Evolutionary conservation across 2,113 vertebrate species (phyloP), one percentile per base, ranked within the genome.

Genomic region (Recurvirostra avosetta): DNA sequence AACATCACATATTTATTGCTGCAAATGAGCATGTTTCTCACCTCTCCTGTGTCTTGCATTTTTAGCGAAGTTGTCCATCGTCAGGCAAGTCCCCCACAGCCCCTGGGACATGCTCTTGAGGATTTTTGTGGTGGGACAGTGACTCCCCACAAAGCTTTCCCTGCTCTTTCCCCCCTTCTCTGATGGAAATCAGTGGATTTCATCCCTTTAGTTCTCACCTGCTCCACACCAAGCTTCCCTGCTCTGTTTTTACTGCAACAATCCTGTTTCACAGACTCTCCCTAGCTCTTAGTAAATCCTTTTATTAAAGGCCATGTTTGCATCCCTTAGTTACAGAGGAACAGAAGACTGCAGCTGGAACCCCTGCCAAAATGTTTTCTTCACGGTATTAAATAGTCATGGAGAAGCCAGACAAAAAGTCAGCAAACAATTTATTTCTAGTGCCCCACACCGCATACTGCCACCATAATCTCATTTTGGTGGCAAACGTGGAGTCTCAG

Each of bases 301-400:
- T 88, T 76, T 71, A 55, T 83, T 88, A 92, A 92, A 80, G 65
- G 36, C 26, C 18, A 20, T 14, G 3, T 79, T 96, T 70, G 9
- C 15, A 53, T 88, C 32, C 40, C 25, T 86, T 80, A 56, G 62
- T 56, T 79, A 77, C 45, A 55, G 29, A 67, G 29, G 38, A 36
- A 86, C 23, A 66, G 90, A 92, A 82, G 6, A 15, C n/a, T 81
- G 92, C 29, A 77, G n/a, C 63, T 73, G 79, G 41, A 80, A 66
- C 12, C 12, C 9, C 34, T 41, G 75, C 53, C 73, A 34, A 70
- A 90, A 82, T 27, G 8, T 62, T 88, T 90, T 82, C 45, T 76
- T 62, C 20, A 0, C 2, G 0, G 38, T 76, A 38, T 30, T 84
- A 47, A 84, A 62, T 8, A 89, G 25, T 38, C 47, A 38, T 4